Evolutionary conservation across 2,888 invertebrate species (phyloP).

Genomic region (Acleris emargana): DNA sequence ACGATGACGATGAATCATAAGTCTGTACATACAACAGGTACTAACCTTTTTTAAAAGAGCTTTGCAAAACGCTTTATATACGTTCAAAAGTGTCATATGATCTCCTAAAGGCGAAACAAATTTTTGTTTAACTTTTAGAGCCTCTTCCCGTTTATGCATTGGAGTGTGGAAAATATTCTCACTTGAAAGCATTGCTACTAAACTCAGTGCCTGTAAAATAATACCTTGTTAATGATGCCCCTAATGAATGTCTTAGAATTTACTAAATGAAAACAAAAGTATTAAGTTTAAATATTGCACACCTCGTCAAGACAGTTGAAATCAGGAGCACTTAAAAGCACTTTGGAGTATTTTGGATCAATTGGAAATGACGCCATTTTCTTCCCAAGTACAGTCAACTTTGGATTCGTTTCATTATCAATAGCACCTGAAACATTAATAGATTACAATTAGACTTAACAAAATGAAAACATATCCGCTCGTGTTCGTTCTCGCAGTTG

Average conservation of each 20-base stretch:
- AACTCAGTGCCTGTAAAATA: conserved; percentile 86
- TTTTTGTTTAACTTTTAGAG: conserved; percentile 88
- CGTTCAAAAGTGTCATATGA: conserved; percentile 95
- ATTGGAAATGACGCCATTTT: conserved; percentile 96
- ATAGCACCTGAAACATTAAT: conserved; percentile 84
- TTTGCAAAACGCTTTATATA: conserved; percentile 91
- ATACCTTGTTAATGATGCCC: conserved; percentile 43
- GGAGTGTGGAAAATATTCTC: conserved; percentile 93
- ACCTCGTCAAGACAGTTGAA: conserved; percentile 91
- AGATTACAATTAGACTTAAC: no score
- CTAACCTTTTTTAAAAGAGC: conserved; percentile 86
- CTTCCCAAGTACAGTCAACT: conserved; percentile 90
- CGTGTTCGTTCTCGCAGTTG: no score
- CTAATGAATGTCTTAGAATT: conserved; percentile 1
- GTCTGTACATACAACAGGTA: conserved; percentile 1
- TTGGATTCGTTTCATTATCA: conserved; percentile 80
- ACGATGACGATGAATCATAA: neutral
- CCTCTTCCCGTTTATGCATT: conserved; percentile 89
- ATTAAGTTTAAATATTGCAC: conserved; percentile 23
- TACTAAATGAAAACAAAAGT: neutral
- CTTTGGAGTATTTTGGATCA: conserved; percentile 94
- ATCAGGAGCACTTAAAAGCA: conserved; percentile 89
- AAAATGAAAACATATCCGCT: no score
- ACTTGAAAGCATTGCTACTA: conserved; percentile 94
- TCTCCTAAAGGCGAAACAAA: conserved; percentile 95